Conservation (phyloP, 2,113 vertebrate species). For the Myotis brandtii region DNA sequence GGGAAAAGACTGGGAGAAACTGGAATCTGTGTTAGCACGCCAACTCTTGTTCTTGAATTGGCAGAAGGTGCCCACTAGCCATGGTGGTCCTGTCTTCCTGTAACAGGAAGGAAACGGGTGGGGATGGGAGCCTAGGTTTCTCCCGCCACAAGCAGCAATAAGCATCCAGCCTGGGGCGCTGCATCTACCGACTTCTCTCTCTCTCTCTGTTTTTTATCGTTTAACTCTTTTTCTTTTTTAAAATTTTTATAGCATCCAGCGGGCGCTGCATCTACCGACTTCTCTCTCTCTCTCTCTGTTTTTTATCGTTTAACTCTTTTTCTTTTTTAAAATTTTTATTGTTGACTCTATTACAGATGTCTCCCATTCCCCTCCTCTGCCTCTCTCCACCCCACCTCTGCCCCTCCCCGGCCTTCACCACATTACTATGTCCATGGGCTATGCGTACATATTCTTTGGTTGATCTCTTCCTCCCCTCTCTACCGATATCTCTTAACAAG, state of each 20-base stretch:
- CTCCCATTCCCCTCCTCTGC: too few relatives aligned
- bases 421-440: too few relatives aligned
- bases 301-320: too few relatives aligned
- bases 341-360: too few relatives aligned
- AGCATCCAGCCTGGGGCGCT: neutral
- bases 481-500: neutral
- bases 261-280: neutral
- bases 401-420: too few relatives aligned
- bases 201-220: too few relatives aligned
- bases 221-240: too few relatives aligned
- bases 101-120: neutral
- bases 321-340: too few relatives aligned
- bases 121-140: neutral
- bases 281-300: neutral
- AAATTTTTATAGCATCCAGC: neutral
- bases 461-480: neutral
- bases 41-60: neutral
- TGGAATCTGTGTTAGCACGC: neutral
- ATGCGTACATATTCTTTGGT: too few relatives aligned
- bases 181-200: neutral
- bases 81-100: neutral
- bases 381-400: too few relatives aligned
- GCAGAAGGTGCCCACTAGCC: neutral
- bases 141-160: neutral
- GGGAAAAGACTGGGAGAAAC: neutral